These are phyloP conservation scores for Parambassis ranga DNA, from an alignment of 2,797 vertebrate genomes.

Conservation along the genomic window DNA sequence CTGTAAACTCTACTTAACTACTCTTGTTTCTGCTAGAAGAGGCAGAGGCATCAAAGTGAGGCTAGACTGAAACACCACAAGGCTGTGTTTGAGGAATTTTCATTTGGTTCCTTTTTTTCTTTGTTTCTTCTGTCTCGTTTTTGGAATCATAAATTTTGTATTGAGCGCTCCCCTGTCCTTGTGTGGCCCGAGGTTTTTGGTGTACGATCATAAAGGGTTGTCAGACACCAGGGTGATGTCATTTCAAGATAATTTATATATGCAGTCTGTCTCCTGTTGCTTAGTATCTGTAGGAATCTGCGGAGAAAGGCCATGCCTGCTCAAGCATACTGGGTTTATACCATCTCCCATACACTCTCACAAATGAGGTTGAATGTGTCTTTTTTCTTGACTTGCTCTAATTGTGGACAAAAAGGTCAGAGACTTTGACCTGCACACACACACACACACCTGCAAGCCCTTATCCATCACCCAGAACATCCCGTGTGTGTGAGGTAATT, in stretches of 20 bases:
- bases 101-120: too few relatives aligned
- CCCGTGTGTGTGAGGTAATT: slow-evolving; percentile 60
- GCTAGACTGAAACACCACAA: too few relatives aligned
- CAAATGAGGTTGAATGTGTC: slow-evolving; percentile 14
- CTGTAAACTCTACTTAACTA: too few relatives aligned
- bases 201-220: too few relatives aligned
- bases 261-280: not conserved
- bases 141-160: too few relatives aligned
- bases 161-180: too few relatives aligned
- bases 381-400: slow-evolving; percentile 43
- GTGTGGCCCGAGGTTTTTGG: too few relatives aligned
- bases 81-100: too few relatives aligned
- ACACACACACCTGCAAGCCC: slow-evolving; percentile 12
- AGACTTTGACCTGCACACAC: slow-evolving; percentile 40
- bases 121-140: too few relatives aligned
- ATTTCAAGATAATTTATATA: not conserved
- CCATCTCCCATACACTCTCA: slow-evolving; percentile 1
- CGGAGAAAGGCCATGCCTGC: not conserved
- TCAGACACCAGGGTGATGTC: not conserved
- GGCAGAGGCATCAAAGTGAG: too few relatives aligned
- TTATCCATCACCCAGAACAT: slow-evolving; percentile 55
- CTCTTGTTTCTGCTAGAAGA: too few relatives aligned
- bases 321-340: not conserved
- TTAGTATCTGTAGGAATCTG: not conserved
- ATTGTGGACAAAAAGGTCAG: slow-evolving; percentile 55